Evolutionary conservation across 1,140 invertebrate genomes (phyloP).

Genomic region (Liolophura sinensis): DNA sequence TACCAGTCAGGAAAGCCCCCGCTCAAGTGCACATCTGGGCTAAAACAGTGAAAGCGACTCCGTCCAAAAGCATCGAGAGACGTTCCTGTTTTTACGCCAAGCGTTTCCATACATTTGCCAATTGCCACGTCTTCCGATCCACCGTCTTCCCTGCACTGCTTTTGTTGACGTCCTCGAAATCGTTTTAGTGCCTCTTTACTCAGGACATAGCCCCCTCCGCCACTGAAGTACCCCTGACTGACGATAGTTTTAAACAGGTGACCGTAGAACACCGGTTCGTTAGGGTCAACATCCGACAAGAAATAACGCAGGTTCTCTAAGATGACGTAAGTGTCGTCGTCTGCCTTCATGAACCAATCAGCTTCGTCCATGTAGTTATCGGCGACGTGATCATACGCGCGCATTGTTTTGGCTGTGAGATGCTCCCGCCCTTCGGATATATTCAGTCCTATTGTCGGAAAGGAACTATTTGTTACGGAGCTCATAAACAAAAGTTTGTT

Average conservation of each 20-base stretch:
- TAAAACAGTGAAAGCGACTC: slow-evolving; percentile 93
- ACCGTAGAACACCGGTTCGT: slow-evolving; percentile 27
- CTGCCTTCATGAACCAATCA: slow-evolving; percentile 55
- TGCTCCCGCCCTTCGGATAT: slow-evolving; percentile 41
- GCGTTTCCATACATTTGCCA: slow-evolving; percentile 84
- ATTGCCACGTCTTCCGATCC: slow-evolving; percentile 92
- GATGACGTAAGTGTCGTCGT: slow-evolving; percentile 76
- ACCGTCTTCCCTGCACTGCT: slow-evolving; percentile 60
- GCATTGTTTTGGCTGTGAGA: slow-evolving; percentile 41
- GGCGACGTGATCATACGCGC: slow-evolving; percentile 75
- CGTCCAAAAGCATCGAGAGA: slow-evolving; percentile 80
- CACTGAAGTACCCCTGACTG: slow-evolving; percentile 42
- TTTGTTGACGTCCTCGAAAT: slow-evolving; percentile 29
- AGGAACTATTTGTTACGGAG: slow-evolving; percentile 32
- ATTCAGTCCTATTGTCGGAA: slow-evolving; percentile 44
- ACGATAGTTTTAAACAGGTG: slow-evolving; percentile 39
- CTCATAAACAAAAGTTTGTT: slow-evolving; percentile 66
- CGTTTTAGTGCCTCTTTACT: slow-evolving; percentile 45
- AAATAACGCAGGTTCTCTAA: slow-evolving; percentile 59
- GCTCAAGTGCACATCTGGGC: slow-evolving; percentile 67
- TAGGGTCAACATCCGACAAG: slow-evolving; percentile 26
- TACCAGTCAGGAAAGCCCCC: slow-evolving; percentile 55
- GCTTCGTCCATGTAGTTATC: slow-evolving; percentile 51
- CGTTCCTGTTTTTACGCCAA: slow-evolving; percentile 85
- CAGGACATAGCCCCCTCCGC: slow-evolving; percentile 54